Base-by-base conservation (phyloP, 2,797 vertebrate genomes). In the Fistularia tabacaria region DNA sequence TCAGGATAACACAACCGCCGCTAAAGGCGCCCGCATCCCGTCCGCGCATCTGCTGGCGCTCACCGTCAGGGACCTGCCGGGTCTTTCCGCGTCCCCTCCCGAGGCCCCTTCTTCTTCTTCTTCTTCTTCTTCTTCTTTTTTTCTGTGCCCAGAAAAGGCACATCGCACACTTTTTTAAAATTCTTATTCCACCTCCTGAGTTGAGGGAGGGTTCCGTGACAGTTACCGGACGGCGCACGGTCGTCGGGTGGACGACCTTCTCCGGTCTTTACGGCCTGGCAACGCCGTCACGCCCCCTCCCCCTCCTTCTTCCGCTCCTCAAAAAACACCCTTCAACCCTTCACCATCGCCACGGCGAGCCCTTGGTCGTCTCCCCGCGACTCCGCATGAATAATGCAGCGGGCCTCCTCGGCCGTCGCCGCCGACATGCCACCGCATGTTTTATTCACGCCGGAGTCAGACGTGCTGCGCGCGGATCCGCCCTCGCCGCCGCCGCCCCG, bases 391-490 rank as follows among this genome's bases (percentile, higher is more conserved):
- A 89, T 89, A 83, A 89, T 88, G 83, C 77, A 91, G 13, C 14
- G 49, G 51, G 49, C 74, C 79, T 84, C 66, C 77, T 82, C 78
- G 38, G 78, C 70, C 66, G 75, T 81, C 71, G 69, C 76, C 68
- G 77, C 77, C 76, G 62, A 87, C 83, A 84, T 76, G 85, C 82
- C 81, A 60, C 54, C 14, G 51, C 82, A 91, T 91, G 87, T 90
- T 90, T 90, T 89, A 91, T 91, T 90, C 87, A 91, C 78, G 45
- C 50, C 36, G 51, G 64, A 77, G 73, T 81, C 79, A 77, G 78
- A 73, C 59, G 46, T 59, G 55, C 64, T 3, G 45, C 54, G 36
- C 64, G 44, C 63, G 66, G 72, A 80, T 77, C 71, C 50, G 58
- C 63, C 62, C 60, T 63, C 57, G 25, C 25, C 58, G 10, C 49